These are phyloP conservation scores for Prunella himalayana DNA, from an alignment of 2,113 vertebrate species.

Conservation along the genomic window DNA sequence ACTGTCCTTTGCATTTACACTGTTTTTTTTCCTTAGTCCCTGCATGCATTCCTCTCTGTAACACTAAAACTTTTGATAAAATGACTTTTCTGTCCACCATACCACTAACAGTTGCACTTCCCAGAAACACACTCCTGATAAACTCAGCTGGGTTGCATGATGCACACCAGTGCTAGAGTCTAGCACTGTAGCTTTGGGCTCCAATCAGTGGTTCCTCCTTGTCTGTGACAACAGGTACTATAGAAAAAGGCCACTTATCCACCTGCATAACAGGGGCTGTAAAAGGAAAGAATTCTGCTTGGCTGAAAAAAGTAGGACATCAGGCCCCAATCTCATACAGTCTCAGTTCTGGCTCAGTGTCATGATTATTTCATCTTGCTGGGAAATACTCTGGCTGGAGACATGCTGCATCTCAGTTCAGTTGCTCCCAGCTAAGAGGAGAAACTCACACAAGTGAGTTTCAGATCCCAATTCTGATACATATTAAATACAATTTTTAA, in stretches of 20 bases:
- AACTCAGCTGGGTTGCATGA: neutral
- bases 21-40: neutral
- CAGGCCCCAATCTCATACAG: neutral
- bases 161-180: neutral
- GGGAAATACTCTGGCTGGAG: neutral
- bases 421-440: neutral
- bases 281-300: neutral
- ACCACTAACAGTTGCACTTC: neutral
- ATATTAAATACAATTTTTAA: neutral
- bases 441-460: neutral
- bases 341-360: neutral
- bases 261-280: neutral
- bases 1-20: neutral
- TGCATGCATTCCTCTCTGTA: neutral
- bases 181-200: neutral
- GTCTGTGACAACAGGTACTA: neutral
- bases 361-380: constrained; percentile 34
- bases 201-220: neutral
- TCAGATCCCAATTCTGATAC: neutral
- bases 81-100: neutral
- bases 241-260: neutral
- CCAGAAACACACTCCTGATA: neutral
- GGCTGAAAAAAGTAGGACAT: neutral
- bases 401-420: neutral
- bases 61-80: neutral